Conservation (phyloP, 1,140 invertebrate species). For the Agrilus planipennis region DNA sequence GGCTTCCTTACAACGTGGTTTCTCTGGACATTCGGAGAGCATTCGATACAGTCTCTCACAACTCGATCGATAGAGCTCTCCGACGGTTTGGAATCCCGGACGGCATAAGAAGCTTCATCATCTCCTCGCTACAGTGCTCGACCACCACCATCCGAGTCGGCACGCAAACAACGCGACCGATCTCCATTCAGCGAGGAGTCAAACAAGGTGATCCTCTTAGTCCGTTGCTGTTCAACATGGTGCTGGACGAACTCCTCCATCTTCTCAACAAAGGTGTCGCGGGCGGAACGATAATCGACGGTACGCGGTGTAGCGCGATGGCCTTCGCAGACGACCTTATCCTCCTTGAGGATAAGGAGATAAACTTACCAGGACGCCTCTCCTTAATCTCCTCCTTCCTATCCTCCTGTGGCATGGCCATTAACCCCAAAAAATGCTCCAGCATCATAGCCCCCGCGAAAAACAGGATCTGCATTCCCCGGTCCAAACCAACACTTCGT, state of each 20-base stretch:
- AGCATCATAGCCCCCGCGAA: constrained; percentile 23
- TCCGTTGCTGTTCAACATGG: constrained; percentile 35
- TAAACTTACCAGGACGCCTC: constrained; percentile 6
- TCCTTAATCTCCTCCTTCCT: background rate
- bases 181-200: constrained; percentile 29
- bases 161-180: constrained; percentile 10
- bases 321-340: constrained; percentile 35
- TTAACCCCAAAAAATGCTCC: constrained; percentile 28
- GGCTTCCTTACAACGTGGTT: constrained; percentile 23
- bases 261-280: background rate
- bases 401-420: constrained; percentile 4
- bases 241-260: constrained; percentile 29
- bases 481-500: constrained; percentile 8
- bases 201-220: constrained; percentile 38
- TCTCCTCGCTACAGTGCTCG: constrained; percentile 9
- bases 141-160: constrained; percentile 15
- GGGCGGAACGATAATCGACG: constrained; percentile 7
- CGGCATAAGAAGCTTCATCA: constrained; percentile 20
- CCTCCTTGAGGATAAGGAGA: constrained; percentile 17
- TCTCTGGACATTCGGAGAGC: constrained; percentile 27
- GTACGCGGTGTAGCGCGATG: constrained; percentile 17
- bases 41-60: constrained; percentile 29
- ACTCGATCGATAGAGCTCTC: constrained; percentile 17
- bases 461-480: constrained; percentile 1
- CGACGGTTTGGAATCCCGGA: constrained; percentile 14